Percentiles rank a stretch among this genome's conserved stretches.
phyloP scores from a whole-genome alignment of 2,113 vertebrate genomes.

The Thamnophis sirtalis region DNA sequence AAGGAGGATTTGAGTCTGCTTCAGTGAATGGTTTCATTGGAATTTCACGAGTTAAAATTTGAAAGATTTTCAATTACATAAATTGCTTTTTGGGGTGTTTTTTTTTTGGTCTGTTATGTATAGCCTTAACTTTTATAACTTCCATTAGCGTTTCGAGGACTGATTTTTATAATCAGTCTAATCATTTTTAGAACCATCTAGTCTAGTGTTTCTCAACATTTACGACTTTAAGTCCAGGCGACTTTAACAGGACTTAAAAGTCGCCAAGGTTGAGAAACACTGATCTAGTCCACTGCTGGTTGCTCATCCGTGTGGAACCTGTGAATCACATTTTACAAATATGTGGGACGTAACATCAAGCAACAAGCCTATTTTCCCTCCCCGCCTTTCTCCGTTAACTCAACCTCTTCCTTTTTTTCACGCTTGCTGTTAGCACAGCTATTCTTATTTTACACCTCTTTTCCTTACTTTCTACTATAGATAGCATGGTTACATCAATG shows the following conservation, averaged over 20 bases:
- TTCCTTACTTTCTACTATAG: slow-evolving; percentile 65
- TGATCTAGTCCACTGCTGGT: background rate
- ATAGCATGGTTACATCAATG: slow-evolving; percentile 86
- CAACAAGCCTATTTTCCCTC: background rate
- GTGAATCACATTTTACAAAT: background rate
- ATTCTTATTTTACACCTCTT: slow-evolving; percentile 12
- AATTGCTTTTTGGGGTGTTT: background rate
- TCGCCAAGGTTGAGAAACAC: too few relatives aligned
- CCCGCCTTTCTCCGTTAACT: background rate
- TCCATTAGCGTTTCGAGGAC: background rate
- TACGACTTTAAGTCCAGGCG: too few relatives aligned
- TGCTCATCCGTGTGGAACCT: background rate
- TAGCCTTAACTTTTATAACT: background rate
- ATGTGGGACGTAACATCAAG: background rate
- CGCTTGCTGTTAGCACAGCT: background rate
- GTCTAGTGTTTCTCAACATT: too few relatives aligned
- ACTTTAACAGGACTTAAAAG: too few relatives aligned
- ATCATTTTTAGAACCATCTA: background rate
- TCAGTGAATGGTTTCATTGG: background rate
- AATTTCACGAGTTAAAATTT: background rate
- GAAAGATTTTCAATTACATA: background rate
- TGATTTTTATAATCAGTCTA: background rate
- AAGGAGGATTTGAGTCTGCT: background rate
- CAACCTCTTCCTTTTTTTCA: background rate
- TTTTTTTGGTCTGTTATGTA: background rate